A percentile compares a stretch with the other conserved stretches of the same genome.
phyloP scores from a whole-genome alignment of 2,797 vertebrate genomes.

The Etheostoma nigrum region DNA sequence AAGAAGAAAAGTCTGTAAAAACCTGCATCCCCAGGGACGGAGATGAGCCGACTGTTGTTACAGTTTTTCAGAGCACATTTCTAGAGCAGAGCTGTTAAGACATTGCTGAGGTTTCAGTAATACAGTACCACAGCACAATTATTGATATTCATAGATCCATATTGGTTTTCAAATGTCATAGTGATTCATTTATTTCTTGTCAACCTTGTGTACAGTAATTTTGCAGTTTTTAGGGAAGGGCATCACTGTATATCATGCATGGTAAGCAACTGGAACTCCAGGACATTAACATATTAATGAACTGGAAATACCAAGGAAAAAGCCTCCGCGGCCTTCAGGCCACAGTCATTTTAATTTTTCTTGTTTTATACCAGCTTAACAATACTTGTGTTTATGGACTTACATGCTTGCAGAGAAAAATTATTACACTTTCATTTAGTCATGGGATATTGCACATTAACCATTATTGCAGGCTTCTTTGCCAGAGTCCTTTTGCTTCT shows the following conservation, averaged over 20 bases:
- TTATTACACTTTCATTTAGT: neutral
- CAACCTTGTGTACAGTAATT: constrained; percentile 19
- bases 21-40: constrained; percentile 28
- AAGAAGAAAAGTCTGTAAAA: constrained; percentile 51
- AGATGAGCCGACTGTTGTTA: constrained; percentile 41
- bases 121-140: constrained; percentile 5
- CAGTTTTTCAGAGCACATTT: constrained; percentile 26
- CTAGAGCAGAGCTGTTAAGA: constrained; percentile 26
- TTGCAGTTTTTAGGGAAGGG: constrained; percentile 24
- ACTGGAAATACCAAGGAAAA: constrained; percentile 54
- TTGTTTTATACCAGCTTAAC: constrained; percentile 10
- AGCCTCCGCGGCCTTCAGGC: constrained; percentile 22
- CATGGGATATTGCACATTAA: neutral
- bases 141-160: constrained; percentile 35
- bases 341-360: constrained; percentile 35
- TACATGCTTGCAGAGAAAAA: constrained; percentile 13
- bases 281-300: constrained; percentile 55
- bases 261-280: constrained; percentile 11
- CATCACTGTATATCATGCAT: constrained; percentile 28
- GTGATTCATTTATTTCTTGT: neutral
- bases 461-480: no score
- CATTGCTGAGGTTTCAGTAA: constrained; percentile 11
- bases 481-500: no score
- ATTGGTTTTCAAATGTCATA: constrained; percentile 23
- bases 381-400: constrained; percentile 22